These are phyloP conservation scores for Labeo rohita DNA, from an alignment of 2,113 vertebrate genomes.

Conservation along the genomic window DNA sequence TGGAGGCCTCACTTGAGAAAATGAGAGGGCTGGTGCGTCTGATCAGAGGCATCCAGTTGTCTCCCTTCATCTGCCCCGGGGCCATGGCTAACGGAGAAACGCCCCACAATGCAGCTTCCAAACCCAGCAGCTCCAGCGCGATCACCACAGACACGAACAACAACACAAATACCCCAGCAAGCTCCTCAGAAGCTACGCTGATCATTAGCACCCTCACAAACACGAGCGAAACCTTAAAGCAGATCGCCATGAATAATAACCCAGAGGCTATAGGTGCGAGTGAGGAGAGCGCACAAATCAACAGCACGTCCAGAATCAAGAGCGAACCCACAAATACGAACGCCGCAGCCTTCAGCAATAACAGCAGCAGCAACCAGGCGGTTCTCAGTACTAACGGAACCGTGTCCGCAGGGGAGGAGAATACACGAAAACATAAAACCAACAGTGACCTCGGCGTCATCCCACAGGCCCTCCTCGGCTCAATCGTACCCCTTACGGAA, in stretches of 20 bases:
- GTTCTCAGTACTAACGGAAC: conserved; percentile 8
- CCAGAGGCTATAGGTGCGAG: conserved; percentile 5
- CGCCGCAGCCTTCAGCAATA: conserved; percentile 37
- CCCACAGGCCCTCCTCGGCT: conserved; percentile 52
- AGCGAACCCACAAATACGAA: conserved; percentile 59
- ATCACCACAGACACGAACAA: conserved; percentile 50
- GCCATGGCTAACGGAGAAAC: conserved; percentile 79
- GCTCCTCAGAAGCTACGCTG: conserved; percentile 5
- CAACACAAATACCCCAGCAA: conserved; percentile 14
- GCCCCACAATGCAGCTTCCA: conserved; percentile 39
- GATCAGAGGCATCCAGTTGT: conserved; percentile 87
- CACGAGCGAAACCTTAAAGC: conserved; percentile 31
- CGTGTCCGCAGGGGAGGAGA: conserved; percentile 67
- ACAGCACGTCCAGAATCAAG: conserved; percentile 62
- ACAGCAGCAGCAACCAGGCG: conserved; percentile 29
- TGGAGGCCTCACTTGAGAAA: conserved; percentile 90
- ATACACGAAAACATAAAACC: conserved; percentile 73
- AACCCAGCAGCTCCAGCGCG: conserved; percentile 40
- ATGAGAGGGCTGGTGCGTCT: conserved; percentile 87
- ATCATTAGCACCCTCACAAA: conserved; percentile 22
- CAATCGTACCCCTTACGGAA: conserved; percentile 52
- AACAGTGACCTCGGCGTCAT: conserved; percentile 60
- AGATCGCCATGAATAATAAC: conserved; percentile 16
- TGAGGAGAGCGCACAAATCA: conserved; percentile 25
- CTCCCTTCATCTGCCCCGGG: conserved; percentile 68